Conservation (phyloP, 2,888 invertebrate genomes). For the Agriotes lineatus region DNA sequence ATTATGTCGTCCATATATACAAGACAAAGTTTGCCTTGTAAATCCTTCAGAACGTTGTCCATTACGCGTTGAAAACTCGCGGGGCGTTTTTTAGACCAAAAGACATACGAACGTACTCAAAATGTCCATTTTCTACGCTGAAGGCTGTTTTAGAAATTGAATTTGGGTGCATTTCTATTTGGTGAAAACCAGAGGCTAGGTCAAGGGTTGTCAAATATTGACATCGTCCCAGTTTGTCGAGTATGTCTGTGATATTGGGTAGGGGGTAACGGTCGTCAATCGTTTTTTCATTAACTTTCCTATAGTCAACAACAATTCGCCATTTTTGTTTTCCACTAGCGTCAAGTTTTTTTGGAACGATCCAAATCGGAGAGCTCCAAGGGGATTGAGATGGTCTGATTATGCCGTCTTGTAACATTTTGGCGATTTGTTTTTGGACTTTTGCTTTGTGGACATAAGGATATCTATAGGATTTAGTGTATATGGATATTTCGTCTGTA, state of each 20-base stretch:
- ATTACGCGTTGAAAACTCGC: constrained; percentile 51
- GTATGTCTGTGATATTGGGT: constrained; percentile 51
- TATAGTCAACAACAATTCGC: constrained; percentile 48
- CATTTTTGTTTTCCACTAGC: constrained; percentile 47
- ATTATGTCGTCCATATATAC: constrained; percentile 52
- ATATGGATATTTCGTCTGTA: constrained; percentile 7
- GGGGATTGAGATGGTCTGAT: constrained; percentile 44
- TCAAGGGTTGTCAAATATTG: constrained; percentile 53
- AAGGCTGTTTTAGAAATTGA: constrained; percentile 52
- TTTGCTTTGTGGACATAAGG: constrained; percentile 51
- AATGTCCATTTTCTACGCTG: constrained; percentile 41
- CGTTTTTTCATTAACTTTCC: constrained; percentile 50
- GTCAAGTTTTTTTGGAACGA: constrained; percentile 50
- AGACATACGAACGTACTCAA: constrained; percentile 49
- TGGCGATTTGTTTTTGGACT: constrained; percentile 48
- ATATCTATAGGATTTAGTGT: constrained; percentile 48
- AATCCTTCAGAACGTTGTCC: constrained; percentile 46
- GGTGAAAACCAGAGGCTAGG: constrained; percentile 53
- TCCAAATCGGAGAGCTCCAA: constrained; percentile 50
- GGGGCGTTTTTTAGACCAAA: constrained; percentile 50
- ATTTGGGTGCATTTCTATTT: constrained; percentile 49
- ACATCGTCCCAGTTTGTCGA: constrained; percentile 51
- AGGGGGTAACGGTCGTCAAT: constrained; percentile 18
- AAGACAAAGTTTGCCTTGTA: constrained; percentile 45
- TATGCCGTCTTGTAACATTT: constrained; percentile 46